phyloP scores from a whole-genome alignment of 2,888 invertebrate species.

The Spialia ferax region DNA sequence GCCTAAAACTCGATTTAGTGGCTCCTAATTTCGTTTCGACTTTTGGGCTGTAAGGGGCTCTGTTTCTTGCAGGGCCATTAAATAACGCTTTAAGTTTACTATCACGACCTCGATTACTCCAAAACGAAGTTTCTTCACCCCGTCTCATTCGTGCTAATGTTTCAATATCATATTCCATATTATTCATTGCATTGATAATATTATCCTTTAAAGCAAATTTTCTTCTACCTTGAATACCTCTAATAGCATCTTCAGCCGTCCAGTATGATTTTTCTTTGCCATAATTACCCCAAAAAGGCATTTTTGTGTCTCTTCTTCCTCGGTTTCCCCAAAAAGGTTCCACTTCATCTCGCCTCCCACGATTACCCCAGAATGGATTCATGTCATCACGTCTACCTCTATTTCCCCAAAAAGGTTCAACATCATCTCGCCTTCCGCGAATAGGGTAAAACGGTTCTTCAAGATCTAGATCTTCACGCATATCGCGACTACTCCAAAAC shows the following conservation, averaged over 20 bases:
- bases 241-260: constrained; percentile 51
- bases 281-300: constrained; percentile 34
- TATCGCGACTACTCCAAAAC: constrained; percentile 67
- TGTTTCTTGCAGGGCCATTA: constrained; percentile 51
- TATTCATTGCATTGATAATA: constrained; percentile 60
- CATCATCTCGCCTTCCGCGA: constrained; percentile 58
- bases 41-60: constrained; percentile 1
- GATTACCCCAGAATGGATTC: constrained; percentile 56
- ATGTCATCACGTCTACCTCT: constrained; percentile 55
- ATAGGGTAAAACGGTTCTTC: constrained; percentile 59
- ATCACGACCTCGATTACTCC: constrained; percentile 61
- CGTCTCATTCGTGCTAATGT: constrained; percentile 60
- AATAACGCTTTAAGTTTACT: constrained; percentile 63
- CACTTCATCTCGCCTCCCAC: constrained; percentile 56
- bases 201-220: constrained; percentile 57
- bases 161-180: constrained; percentile 62
- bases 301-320: constrained; percentile 52
- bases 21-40: not conserved
- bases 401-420: constrained; percentile 60
- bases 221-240: constrained; percentile 69
- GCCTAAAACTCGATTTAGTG: constrained; percentile 11
- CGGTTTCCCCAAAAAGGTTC: constrained; percentile 64
- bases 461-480: constrained; percentile 47
- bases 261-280: constrained; percentile 38
- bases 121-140: constrained; percentile 57